These are phyloP conservation scores for Sorex maritimensis DNA, from an alignment of 2,797 vertebrate species.

Conservation along the genomic window DNA sequence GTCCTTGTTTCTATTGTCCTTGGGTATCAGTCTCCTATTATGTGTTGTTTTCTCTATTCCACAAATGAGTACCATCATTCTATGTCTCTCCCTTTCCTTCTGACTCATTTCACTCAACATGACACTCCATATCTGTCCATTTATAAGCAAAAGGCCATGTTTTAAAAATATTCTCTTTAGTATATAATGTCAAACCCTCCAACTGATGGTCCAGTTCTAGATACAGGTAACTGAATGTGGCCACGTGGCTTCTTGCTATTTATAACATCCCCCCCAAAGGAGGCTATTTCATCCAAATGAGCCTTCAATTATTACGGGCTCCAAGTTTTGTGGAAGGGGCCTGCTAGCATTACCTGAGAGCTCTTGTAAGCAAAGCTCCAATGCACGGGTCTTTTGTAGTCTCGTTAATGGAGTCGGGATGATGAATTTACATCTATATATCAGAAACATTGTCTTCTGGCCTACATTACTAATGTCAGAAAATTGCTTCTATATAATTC, in stretches of 20 bases:
- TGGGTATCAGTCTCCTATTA: too few relatives aligned
- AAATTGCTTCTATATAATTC: slow-evolving; percentile 92
- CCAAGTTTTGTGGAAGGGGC: slow-evolving; percentile 81
- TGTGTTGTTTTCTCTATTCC: too few relatives aligned
- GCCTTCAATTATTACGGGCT: slow-evolving; percentile 81
- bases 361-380: slow-evolving; percentile 87
- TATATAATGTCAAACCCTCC: background rate
- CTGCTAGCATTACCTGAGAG: slow-evolving; percentile 79
- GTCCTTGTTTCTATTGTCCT: too few relatives aligned
- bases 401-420: slow-evolving; percentile 90
- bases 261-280: slow-evolving; percentile 73
- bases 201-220: background rate
- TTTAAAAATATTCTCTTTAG: slow-evolving; percentile 51
- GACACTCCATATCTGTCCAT: too few relatives aligned
- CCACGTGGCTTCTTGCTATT: slow-evolving; percentile 78
- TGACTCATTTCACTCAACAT: too few relatives aligned
- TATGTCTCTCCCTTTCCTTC: too few relatives aligned
- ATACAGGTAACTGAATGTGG: slow-evolving; percentile 64
- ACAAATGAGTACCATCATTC: too few relatives aligned
- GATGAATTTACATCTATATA: slow-evolving; percentile 92
- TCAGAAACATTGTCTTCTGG: slow-evolving; percentile 91
- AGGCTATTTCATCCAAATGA: slow-evolving; percentile 82
- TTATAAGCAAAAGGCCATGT: background rate
- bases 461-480: slow-evolving; percentile 91
- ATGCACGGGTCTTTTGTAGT: slow-evolving; percentile 89